Percentiles rank a stretch among this genome's conserved stretches.
Evolutionary conservation across 2,888 invertebrate species (phyloP).

Genomic region (Amblyteles armatorius): DNA sequence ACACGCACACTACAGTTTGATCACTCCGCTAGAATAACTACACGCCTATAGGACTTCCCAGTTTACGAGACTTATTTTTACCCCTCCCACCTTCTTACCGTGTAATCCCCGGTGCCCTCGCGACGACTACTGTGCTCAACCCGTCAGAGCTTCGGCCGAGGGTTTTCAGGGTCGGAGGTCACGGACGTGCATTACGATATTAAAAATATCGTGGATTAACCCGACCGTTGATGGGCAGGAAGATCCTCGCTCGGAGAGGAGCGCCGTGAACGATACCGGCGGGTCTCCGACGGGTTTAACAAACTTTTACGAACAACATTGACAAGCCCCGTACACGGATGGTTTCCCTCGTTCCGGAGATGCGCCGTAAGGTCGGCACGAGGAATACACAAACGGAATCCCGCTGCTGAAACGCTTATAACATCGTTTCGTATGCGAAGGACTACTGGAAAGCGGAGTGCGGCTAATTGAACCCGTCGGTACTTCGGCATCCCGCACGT

Average conservation of each 20-base stretch:
- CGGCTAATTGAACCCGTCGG: conserved; percentile 64
- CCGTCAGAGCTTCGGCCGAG: conserved; percentile 30
- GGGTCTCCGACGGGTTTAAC: conserved; percentile 14
- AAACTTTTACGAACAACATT: conserved; percentile 36
- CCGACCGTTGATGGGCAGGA: conserved; percentile 30
- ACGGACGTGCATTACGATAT: conserved; percentile 23
- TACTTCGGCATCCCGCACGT: conserved; percentile 11
- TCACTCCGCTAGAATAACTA: conserved; percentile 33
- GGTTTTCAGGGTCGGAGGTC: conserved; percentile 45
- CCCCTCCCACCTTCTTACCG: neutral
- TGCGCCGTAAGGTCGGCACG: conserved; percentile 31
- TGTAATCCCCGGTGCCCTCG: conserved; percentile 51
- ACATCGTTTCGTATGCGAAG: conserved; percentile 41
- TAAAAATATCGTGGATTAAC: conserved; percentile 55
- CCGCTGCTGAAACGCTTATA: conserved; percentile 29
- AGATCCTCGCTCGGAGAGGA: conserved; percentile 20
- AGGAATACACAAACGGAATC: conserved; percentile 44
- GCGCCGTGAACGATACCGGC: neutral
- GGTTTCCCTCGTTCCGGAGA: conserved; percentile 20
- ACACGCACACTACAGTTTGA: conserved; percentile 42
- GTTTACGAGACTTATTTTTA: conserved; percentile 50
- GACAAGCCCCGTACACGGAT: conserved; percentile 37
- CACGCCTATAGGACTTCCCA: conserved; percentile 9
- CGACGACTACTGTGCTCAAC: conserved; percentile 25
- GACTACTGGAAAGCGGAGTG: conserved; percentile 32